phyloP scores from a whole-genome alignment of 2,113 vertebrate species.

The Pachypanchax playfairii region DNA sequence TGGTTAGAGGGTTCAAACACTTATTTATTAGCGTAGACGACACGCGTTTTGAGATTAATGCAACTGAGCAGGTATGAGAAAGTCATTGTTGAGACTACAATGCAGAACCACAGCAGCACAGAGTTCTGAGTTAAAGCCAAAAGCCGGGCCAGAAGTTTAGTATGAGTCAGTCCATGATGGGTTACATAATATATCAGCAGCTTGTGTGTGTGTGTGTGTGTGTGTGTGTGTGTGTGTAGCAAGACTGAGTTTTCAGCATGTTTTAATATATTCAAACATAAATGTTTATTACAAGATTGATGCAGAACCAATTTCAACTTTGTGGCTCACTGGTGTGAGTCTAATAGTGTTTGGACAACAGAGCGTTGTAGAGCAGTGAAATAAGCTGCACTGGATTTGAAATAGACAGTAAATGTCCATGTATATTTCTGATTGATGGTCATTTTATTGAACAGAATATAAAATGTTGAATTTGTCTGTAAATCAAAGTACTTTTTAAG shows the following conservation, averaged over 20 bases:
- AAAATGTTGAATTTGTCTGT: neutral
- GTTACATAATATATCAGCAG: neutral
- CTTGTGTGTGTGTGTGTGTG: slow-evolving; percentile 4
- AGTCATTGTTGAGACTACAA: slow-evolving; percentile 37
- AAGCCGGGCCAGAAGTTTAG: slow-evolving; percentile 43
- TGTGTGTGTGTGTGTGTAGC: neutral
- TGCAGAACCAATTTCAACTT: neutral
- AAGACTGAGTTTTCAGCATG: neutral
- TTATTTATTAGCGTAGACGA: slow-evolving; percentile 11
- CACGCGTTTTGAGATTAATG: slow-evolving; percentile 43
- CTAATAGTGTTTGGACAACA: neutral
- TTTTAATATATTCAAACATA: too few relatives aligned
- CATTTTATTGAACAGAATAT: neutral
- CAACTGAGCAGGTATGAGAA: slow-evolving; percentile 80
- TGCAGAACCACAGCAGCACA: slow-evolving; percentile 45
- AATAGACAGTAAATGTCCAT: too few relatives aligned
- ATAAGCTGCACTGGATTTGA: neutral
- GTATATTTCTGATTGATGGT: neutral
- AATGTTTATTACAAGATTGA: neutral
- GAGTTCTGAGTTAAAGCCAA: slow-evolving; percentile 27
- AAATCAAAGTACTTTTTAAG: neutral
- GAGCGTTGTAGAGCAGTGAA: neutral
- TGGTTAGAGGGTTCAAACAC: slow-evolving; percentile 23
- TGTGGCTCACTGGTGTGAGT: neutral
- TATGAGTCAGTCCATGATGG: slow-evolving; percentile 13